Conservation (phyloP, 2,888 invertebrate genomes). For the Stenolophus ochropezus region DNA sequence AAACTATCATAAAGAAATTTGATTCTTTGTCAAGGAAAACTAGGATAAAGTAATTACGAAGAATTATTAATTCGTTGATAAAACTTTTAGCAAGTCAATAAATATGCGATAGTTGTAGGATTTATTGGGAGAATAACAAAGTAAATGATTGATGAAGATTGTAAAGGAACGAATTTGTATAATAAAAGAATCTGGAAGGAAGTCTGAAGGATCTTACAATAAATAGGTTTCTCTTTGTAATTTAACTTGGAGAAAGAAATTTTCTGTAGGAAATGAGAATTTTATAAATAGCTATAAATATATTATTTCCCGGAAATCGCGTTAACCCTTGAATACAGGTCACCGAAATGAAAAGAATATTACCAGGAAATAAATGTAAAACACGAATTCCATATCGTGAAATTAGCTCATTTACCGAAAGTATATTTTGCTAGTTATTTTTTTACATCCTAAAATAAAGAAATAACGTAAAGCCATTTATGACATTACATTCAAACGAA, state of each 20-base stretch:
- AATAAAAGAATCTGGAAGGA: slow-evolving; percentile 32
- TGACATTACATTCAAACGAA: too few species aligned
- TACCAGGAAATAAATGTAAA: background rate
- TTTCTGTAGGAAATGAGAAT: slow-evolving; percentile 29
- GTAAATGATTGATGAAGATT: slow-evolving; percentile 28
- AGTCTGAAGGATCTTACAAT: slow-evolving; percentile 16
- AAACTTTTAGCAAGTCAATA: slow-evolving; percentile 11
- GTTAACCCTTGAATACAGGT: background rate
- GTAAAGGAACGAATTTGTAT: slow-evolving; percentile 29
- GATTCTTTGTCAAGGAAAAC: slow-evolving; percentile 11
- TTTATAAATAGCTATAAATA: slow-evolving; percentile 29
- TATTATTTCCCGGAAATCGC: slow-evolving; percentile 1
- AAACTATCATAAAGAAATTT: too few species aligned
- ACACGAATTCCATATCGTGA: background rate
- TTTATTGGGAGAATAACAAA: slow-evolving; percentile 12
- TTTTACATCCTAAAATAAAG: too few species aligned
- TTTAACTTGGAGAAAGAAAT: slow-evolving; percentile 23
- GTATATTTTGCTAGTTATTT: too few species aligned
- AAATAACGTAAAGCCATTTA: too few species aligned
- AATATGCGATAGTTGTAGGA: slow-evolving; percentile 32
- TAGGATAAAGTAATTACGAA: slow-evolving; percentile 43
- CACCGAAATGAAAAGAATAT: background rate
- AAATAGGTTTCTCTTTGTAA: slow-evolving; percentile 22
- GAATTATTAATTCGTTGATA: slow-evolving; percentile 30
- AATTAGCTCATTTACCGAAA: too few species aligned